Evolutionary conservation across 2,888 invertebrate genomes (phyloP), one percentile per base, ranked within the genome.

Genomic region (Chrysolina haemoptera): DNA sequence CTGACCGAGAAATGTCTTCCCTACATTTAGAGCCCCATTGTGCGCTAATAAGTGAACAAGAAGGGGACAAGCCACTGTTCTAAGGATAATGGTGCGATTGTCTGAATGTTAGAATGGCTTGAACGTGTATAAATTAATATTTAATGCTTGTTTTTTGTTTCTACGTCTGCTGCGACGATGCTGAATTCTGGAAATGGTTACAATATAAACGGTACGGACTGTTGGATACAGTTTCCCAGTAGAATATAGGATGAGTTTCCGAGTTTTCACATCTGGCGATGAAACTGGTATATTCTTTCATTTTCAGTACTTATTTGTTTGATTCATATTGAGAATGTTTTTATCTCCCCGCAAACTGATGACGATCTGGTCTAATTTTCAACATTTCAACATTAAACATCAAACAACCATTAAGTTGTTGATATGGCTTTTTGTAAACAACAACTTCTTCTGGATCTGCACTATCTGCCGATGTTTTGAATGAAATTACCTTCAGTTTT

Each of bases 1-100:
- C 77, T 80, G 78, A 79, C 77, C 78, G 76, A 76, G 74, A 76
- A 72, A 74, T 77, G 78, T 76, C 77, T 75, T 77, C 75, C 79
- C 77, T 75, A 73, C 77, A 78, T 80, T 78, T 78, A 75, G 74
- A 73, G 71, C 73, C 68, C 75, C 69, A 79, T 79, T 80, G 78
- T 80, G 74, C 40, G 69, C 76, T 79, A 79, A 78, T 79, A 79
- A 76, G 71, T 77, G 71, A 75, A 76, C 77, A 78, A 77, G 74
- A 70, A 78, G 77, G 76, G 75, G 71, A 66, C 70, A 62, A 63
- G 72, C 68, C 53, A 72, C 48, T 53, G 72, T 68, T 72, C 63
- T 67, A 68, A 72, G 72, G 68, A 68, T 72, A 72, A 72, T 68
- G 63, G 72, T 48, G 62, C 50, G 64, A 68, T 72, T 72, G 72